Base-by-base conservation (phyloP, 2,888 invertebrate genomes). In the Eupithecia tripunctaria region DNA sequence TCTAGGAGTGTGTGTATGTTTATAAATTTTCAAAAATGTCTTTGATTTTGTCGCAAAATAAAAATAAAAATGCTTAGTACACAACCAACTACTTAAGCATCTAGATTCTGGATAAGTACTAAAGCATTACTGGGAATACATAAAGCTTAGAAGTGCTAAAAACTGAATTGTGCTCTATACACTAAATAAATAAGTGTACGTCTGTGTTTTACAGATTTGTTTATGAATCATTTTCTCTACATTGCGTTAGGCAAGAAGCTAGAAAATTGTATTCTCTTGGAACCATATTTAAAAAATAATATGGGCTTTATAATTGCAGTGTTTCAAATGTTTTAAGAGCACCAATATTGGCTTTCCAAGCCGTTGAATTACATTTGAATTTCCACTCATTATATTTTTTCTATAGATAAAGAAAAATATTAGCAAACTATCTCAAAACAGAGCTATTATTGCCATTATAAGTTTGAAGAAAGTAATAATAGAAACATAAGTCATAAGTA, bases 401-500 rank as follows among this genome's bases (percentile, higher is more conserved):
- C 25, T 14, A 56, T 0, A 56, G 2, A 60, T 29, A 29, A 60
- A 29, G 4, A 29, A 25, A 21, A 25, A 18, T 3, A 51, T 25
- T 21, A 21, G 4, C 47, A 4, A 25, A 12, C 10, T 51, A 56
- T 5, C 25, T 8, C 12, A 25, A 56, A 21, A 59, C 59, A 15
- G 7, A 18, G 15, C 7, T 29, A 60, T 60, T 27, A 27, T 25
- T 59, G 59, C 59, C 27, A 15, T 32, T 25, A 67, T 12, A 62
- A 60, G 21, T 38, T 51, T 51, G 21, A 36, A 59, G 36, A 47
- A 18, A 5, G 25, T 36, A 63, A 36, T 32, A 29, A 6, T 36
- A 18, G n/a, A n/a, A n/a, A n/a, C n/a, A n/a, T n/a, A n/a, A n/a
- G n/a, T 32, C 15, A 14, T 18, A 2, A 21, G 75, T 84, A 88